A percentile compares a stretch with the other conserved stretches of the same genome.
Evolutionary conservation across 2,797 vertebrate genomes (phyloP).

Genomic region (Neoniphon sammara): DNA sequence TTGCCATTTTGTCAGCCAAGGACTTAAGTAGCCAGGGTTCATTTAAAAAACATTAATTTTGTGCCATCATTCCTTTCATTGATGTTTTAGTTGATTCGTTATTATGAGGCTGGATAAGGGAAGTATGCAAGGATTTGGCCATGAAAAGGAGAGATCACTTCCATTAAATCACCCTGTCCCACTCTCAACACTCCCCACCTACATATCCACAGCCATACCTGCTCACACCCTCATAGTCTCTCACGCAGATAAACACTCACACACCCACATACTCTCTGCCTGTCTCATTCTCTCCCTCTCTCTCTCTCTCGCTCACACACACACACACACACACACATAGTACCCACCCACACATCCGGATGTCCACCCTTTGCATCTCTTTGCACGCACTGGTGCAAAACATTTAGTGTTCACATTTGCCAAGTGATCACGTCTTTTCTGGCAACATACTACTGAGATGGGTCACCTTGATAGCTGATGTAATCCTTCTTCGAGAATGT

Average conservation of each 20-base stretch:
- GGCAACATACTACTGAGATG: not conserved
- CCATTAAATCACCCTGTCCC: constrained; percentile 33
- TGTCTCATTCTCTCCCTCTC: not conserved
- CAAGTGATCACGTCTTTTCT: no score
- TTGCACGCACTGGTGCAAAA: constrained; percentile 10
- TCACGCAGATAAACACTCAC: constrained; percentile 57
- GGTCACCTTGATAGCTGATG: constrained; percentile 43
- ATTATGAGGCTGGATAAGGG: constrained; percentile 62
- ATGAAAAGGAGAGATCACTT: constrained; percentile 69
- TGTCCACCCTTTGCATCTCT: not conserved
- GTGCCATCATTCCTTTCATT: no score
- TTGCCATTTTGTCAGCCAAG: no score
- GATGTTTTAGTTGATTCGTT: constrained; percentile 21
- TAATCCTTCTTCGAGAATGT: no score
- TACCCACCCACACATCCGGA: not conserved
- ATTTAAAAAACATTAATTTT: no score
- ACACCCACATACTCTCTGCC: constrained; percentile 26
- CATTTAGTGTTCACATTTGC: constrained; percentile 25
- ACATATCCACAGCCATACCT: constrained; percentile 35
- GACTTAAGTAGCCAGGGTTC: no score
- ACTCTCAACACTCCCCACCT: not conserved
- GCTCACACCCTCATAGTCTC: constrained; percentile 43
- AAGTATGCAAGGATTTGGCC: constrained; percentile 60
- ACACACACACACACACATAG: not conserved
- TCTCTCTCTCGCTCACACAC: no score